A percentile compares a stretch with the other conserved stretches of the same genome.
Evolutionary conservation across 2,797 vertebrate genomes (phyloP).

Genomic region (Scolopax bukidnonensis): DNA sequence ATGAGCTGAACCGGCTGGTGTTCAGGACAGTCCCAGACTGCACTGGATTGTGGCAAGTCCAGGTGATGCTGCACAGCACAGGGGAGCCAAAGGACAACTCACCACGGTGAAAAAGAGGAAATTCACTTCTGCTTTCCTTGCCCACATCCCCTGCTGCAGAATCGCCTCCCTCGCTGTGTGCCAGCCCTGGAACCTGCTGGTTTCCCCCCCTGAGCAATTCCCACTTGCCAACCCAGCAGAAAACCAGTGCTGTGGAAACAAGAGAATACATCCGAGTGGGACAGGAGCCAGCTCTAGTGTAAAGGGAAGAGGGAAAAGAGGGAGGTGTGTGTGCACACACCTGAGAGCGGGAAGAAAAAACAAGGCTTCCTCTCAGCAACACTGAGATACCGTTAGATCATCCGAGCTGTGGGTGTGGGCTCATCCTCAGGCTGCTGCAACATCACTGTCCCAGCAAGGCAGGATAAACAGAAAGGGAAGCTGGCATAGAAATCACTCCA

Average conservation of each 20-base stretch:
- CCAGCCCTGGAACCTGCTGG: not conserved
- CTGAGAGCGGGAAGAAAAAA: not conserved
- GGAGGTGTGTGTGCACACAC: not conserved
- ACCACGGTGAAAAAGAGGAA: not conserved
- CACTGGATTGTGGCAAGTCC: not conserved
- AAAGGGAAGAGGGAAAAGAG: not conserved
- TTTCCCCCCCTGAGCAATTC: not conserved
- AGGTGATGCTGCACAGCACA: not conserved
- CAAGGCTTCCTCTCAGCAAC: not conserved
- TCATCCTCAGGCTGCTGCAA: not conserved
- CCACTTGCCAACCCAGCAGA: constrained; percentile 4
- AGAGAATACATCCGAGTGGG: not conserved
- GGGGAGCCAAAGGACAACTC: not conserved
- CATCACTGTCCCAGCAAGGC: not conserved
- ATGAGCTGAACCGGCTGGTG: not conserved
- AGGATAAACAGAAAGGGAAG: not conserved
- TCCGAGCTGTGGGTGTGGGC: not conserved
- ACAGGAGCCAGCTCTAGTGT: not conserved
- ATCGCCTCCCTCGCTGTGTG: not conserved
- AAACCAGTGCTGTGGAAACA: not conserved
- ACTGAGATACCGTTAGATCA: accelerated
- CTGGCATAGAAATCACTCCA: not conserved
- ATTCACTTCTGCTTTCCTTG: not conserved
- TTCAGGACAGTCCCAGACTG: not conserved
- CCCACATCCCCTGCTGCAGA: not conserved